phyloP scores from a whole-genome alignment of 2,888 invertebrate species.

The Athetis lepigone region DNA sequence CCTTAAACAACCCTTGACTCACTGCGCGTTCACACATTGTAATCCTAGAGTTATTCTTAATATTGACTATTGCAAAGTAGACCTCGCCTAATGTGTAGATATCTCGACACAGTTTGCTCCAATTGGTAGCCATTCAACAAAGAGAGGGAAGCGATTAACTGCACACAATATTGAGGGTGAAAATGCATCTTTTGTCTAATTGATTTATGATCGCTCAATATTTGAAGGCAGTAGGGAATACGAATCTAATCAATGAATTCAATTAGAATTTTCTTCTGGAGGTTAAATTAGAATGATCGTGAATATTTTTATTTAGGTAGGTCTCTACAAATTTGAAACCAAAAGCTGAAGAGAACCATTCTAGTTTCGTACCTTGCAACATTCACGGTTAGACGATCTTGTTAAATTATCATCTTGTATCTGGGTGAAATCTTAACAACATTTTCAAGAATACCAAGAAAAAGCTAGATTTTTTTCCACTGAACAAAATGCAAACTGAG shows the following conservation, averaged over 20 bases:
- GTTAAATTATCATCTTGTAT: conserved; percentile 39
- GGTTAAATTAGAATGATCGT: not conserved
- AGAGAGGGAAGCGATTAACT: conserved; percentile 65
- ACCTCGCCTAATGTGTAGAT: conserved; percentile 29
- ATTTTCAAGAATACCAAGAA: conserved; percentile 35
- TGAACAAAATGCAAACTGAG: conserved; percentile 57
- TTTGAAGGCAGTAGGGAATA: not conserved
- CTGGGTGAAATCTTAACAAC: conserved; percentile 44
- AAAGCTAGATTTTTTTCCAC: conserved; percentile 41
- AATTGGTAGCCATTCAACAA: conserved; percentile 62
- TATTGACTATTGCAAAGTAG: conserved; percentile 4
- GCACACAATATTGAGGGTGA: conserved; percentile 59
- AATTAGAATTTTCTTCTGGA: not conserved
- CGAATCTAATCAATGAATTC: not conserved
- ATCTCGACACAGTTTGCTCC: conserved; percentile 60
- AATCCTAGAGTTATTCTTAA: conserved; percentile 11
- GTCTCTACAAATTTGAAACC: conserved; percentile 13
- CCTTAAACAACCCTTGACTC: conserved; percentile 17
- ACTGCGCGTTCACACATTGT: conserved; percentile 27
- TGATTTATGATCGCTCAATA: conserved; percentile 31
- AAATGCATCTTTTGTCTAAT: conserved; percentile 40
- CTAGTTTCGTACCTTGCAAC: conserved; percentile 11
- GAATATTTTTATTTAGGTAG: conserved; percentile 16
- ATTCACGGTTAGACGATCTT: conserved; percentile 13
- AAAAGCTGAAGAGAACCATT: conserved; percentile 24